phyloP scores from a whole-genome alignment of 2,888 invertebrate genomes.

The Noctua janthina region DNA sequence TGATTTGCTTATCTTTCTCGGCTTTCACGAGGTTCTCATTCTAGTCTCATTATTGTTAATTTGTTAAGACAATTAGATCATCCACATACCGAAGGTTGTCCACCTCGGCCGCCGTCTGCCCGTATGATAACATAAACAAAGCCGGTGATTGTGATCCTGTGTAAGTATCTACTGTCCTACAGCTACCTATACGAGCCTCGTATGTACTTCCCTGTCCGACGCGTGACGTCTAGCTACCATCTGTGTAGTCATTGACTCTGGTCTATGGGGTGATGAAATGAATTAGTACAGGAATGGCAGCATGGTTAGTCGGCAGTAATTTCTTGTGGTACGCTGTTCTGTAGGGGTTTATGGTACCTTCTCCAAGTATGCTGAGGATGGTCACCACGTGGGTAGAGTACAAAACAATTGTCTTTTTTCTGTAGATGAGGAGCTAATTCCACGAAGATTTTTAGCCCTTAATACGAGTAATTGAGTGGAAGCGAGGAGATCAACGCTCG shows the following conservation, averaged over 20 bases:
- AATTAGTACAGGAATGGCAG: neutral
- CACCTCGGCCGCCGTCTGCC: slow-evolving; percentile 50
- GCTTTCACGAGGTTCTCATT: too few species aligned
- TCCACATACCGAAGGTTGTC: slow-evolving; percentile 27
- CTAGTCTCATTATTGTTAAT: too few species aligned
- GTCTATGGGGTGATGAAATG: neutral
- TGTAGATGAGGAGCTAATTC: neutral
- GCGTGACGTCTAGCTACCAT: slow-evolving; percentile 2
- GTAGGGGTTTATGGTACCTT: neutral
- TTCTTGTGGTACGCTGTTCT: neutral
- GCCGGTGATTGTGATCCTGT: slow-evolving; percentile 63
- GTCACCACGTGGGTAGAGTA: neutral
- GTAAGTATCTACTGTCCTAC: neutral
- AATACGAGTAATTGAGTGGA: neutral
- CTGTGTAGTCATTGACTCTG: slow-evolving; percentile 30
- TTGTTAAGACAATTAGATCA: too few species aligned
- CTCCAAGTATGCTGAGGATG: neutral
- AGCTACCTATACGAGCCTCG: neutral
- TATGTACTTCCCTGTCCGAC: neutral
- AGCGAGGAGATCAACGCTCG: neutral
- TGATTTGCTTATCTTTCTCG: too few species aligned
- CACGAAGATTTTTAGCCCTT: neutral
- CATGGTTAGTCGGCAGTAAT: neutral
- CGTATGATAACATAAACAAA: slow-evolving; percentile 68
- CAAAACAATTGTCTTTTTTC: neutral